phyloP scores from a whole-genome alignment of 2,797 vertebrate species.

The Pelobates cultripes region DNA sequence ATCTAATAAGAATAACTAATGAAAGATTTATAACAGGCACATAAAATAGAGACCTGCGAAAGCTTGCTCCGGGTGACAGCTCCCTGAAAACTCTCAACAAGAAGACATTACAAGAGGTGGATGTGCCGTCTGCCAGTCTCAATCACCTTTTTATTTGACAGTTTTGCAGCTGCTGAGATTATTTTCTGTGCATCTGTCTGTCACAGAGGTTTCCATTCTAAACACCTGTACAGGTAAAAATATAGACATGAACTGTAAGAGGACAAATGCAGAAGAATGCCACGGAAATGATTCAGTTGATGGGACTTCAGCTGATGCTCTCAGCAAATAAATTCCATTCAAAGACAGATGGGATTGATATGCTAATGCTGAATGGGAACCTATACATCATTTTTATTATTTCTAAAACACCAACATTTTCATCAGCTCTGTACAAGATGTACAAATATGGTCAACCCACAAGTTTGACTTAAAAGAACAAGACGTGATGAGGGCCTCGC shows the following conservation, averaged over 20 bases:
- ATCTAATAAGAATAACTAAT: constrained; percentile 11
- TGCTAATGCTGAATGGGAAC: too few species aligned
- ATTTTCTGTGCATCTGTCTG: constrained; percentile 1
- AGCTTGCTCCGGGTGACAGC: constrained; percentile 8
- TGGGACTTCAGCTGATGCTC: too few species aligned
- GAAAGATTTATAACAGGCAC: constrained; percentile 12
- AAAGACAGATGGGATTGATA: too few species aligned
- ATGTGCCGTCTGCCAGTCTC: background rate
- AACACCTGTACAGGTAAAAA: background rate
- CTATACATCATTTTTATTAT: too few species aligned
- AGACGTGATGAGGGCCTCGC: too few species aligned
- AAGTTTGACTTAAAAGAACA: too few species aligned
- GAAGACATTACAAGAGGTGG: constrained; percentile 3
- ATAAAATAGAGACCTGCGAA: background rate
- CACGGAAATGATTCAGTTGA: too few species aligned
- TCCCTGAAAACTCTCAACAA: constrained; percentile 11
- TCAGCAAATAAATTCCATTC: too few species aligned
- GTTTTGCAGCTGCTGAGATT: constrained; percentile 7
- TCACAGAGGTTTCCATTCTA: background rate
- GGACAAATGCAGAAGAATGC: too few species aligned
- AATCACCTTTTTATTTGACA: constrained; percentile 10
- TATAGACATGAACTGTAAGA: background rate
- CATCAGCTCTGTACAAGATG: too few species aligned
- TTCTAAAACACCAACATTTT: too few species aligned
- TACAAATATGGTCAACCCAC: too few species aligned